Percentiles rank a stretch among this genome's conserved stretches.
Evolutionary conservation across 2,797 vertebrate species (phyloP).

Genomic region (Anabas testudineus): DNA sequence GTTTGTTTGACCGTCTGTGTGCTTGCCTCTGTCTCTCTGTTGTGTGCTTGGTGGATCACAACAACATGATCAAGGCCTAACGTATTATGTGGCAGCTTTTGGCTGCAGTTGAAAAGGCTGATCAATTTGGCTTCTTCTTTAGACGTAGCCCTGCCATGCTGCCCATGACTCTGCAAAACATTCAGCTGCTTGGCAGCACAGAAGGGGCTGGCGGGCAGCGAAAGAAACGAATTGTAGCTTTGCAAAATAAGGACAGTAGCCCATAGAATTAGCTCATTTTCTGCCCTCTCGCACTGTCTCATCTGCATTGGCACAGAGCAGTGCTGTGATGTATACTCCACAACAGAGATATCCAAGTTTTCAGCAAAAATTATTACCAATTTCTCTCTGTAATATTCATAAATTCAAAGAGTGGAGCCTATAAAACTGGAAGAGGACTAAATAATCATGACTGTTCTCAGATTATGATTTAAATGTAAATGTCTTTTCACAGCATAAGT

Average conservation of each 20-base stretch:
- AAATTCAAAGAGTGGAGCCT: constrained; percentile 49
- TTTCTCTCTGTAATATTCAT: constrained; percentile 41
- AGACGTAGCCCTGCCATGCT: constrained; percentile 62
- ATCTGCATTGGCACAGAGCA: constrained; percentile 62
- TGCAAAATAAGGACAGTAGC: constrained; percentile 63
- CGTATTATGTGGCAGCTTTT: constrained; percentile 77
- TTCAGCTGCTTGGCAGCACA: constrained; percentile 79
- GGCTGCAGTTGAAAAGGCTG: constrained; percentile 75
- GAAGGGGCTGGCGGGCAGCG: constrained; percentile 51
- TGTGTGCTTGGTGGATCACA: constrained; percentile 68
- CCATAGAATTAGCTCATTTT: constrained; percentile 79
- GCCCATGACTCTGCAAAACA: constrained; percentile 78
- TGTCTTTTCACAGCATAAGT: constrained; percentile 39
- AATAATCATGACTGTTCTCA: constrained; percentile 46
- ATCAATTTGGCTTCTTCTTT: constrained; percentile 70
- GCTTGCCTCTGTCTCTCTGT: constrained; percentile 54
- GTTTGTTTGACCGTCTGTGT: constrained; percentile 50
- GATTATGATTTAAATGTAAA: constrained; percentile 58
- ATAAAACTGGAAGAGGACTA: constrained; percentile 58
- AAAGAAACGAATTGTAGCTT: constrained; percentile 70
- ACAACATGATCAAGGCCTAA: constrained; percentile 75
- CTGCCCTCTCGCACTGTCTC: constrained; percentile 61
- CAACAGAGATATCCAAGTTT: constrained; percentile 39
- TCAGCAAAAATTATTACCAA: constrained; percentile 50
- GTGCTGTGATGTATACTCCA: constrained; percentile 54